Evolutionary conservation across 2,888 invertebrate genomes (phyloP).

Genomic region (Abscondita cerata): DNA sequence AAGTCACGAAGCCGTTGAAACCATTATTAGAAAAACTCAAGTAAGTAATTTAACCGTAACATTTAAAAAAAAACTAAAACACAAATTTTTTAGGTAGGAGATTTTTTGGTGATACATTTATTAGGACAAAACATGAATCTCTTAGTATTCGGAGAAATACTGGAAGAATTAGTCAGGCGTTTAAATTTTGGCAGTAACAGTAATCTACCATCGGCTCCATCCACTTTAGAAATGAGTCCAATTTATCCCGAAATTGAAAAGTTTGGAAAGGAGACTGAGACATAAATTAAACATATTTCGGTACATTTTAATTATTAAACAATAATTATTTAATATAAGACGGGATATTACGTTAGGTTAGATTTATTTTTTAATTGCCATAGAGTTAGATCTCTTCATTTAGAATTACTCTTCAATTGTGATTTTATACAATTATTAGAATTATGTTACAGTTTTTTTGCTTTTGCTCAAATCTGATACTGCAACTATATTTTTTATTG

Average conservation of each 20-base stretch:
- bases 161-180: conserved; percentile 78
- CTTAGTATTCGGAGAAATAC: conserved; percentile 78
- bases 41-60: conserved; percentile 56
- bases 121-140: conserved; percentile 88
- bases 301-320: conserved; percentile 4
- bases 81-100: conserved; percentile 73
- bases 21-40: conserved; percentile 82
- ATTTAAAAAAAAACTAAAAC: neutral
- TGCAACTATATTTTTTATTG: conserved; percentile 17
- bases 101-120: conserved; percentile 83
- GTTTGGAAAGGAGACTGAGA: conserved; percentile 83
- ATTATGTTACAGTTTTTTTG: conserved; percentile 13
- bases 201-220: conserved; percentile 79
- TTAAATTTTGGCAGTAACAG: conserved; percentile 76
- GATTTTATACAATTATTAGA: conserved; percentile 28
- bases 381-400: conserved; percentile 30
- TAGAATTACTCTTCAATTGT: conserved; percentile 14
- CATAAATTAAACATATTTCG: too few relatives aligned
- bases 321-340: neutral
- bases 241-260: conserved; percentile 83
- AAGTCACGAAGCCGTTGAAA: conserved; percentile 75
- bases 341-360: conserved; percentile 12
- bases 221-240: conserved; percentile 85
- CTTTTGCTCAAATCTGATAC: conserved; percentile 31
- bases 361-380: conserved; percentile 28